These are phyloP conservation scores for Zapus hudsonius DNA, from an alignment of 2,113 vertebrate genomes.

Conservation along the genomic window DNA sequence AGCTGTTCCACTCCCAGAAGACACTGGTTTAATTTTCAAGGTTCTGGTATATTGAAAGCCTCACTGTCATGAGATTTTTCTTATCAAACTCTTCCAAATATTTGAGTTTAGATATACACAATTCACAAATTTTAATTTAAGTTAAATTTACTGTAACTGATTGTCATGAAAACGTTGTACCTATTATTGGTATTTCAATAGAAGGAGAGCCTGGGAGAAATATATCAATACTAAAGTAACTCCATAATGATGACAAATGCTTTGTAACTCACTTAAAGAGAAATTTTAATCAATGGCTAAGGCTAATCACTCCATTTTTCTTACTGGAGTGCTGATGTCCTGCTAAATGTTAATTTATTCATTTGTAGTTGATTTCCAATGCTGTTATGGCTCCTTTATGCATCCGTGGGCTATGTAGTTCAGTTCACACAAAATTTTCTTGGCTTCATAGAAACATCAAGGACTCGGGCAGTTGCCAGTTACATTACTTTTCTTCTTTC, in stretches of 20 bases:
- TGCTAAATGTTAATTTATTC: not conserved
- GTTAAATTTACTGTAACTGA: not conserved
- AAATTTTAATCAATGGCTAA: not conserved
- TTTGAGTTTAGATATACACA: not conserved
- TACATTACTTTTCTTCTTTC: not conserved
- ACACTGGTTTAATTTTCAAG: constrained; percentile 12
- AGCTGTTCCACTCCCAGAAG: not conserved
- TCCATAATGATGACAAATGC: not conserved
- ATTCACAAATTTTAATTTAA: not conserved
- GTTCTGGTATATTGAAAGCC: not conserved
- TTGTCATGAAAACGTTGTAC: not conserved
- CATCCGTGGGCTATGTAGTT: not conserved
- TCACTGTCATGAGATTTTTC: not conserved
- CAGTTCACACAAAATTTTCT: not conserved
- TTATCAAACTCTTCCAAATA: not conserved
- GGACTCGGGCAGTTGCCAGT: not conserved
- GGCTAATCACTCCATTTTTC: not conserved
- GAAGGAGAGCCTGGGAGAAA: not conserved
- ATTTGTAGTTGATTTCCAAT: not conserved
- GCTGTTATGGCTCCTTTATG: not conserved
- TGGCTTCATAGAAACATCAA: not conserved
- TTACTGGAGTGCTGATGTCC: not conserved
- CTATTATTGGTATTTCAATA: not conserved
- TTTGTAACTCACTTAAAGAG: not conserved
- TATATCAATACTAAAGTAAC: not conserved